Evolutionary conservation across 2,113 vertebrate genomes (phyloP).

Genomic region (Tachycineta bicolor): DNA sequence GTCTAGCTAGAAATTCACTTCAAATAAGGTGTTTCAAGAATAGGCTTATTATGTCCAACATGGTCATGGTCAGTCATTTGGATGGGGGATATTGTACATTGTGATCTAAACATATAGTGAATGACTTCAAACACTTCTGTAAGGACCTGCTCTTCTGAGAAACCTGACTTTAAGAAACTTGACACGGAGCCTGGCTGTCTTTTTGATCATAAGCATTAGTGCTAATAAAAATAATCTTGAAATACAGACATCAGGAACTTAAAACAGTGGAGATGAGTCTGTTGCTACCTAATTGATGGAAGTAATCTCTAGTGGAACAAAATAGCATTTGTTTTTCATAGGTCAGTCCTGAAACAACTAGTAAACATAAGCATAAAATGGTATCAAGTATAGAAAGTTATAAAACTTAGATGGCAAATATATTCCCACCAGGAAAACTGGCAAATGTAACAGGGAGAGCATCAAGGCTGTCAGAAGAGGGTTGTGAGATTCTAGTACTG

Average conservation of each 20-base stretch:
- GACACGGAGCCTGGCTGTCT: not conserved
- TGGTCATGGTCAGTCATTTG: not conserved
- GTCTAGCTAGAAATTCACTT: not conserved
- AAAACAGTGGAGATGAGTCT: not conserved
- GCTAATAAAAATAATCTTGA: not conserved
- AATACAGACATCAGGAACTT: not conserved
- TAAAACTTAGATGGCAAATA: not conserved
- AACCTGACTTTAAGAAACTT: not conserved
- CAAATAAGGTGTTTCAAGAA: not conserved
- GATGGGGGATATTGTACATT: not conserved
- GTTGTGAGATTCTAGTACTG: not conserved
- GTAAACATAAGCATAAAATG: not conserved
- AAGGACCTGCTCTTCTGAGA: not conserved
- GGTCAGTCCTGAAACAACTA: not conserved
- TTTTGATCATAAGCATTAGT: not conserved
- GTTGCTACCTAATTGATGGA: not conserved
- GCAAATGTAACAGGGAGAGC: not conserved
- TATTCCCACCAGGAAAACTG: not conserved
- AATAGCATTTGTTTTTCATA: not conserved
- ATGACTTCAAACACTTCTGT: not conserved
- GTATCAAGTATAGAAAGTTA: not conserved
- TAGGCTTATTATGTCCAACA: not conserved
- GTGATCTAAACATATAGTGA: not conserved
- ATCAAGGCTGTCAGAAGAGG: not conserved
- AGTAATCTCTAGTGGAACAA: not conserved